These are phyloP conservation scores for Nymphalis io DNA, from an alignment of 1,140 invertebrate genomes.

Conservation along the genomic window DNA sequence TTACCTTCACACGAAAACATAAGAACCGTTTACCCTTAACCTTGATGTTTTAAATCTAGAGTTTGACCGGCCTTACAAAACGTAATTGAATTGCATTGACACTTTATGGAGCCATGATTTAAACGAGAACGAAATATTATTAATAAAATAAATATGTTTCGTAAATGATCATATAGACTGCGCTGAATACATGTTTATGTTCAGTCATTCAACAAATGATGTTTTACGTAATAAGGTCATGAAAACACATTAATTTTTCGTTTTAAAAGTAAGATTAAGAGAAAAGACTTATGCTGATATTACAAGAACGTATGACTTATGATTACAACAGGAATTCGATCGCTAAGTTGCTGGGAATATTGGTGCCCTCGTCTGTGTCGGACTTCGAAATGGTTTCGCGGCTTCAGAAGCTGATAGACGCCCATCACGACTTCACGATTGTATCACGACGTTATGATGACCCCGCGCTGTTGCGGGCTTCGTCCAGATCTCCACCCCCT, in stretches of 20 bases:
- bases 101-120: too few relatives aligned
- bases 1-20: conserved; percentile 29
- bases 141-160: too few relatives aligned
- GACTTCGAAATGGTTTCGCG: conserved; percentile 89
- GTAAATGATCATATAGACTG: too few relatives aligned
- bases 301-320: not conserved
- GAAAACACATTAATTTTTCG: too few relatives aligned
- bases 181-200: too few relatives aligned
- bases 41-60: conserved; percentile 33
- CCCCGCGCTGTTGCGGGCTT: conserved; percentile 81
- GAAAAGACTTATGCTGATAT: too few relatives aligned
- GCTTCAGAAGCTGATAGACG: conserved; percentile 88
- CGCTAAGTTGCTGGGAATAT: conserved; percentile 82
- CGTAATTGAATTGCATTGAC: too few relatives aligned
- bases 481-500: conserved; percentile 78
- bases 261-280: too few relatives aligned
- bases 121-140: too few relatives aligned
- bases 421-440: conserved; percentile 88
- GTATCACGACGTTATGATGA: conserved; percentile 87
- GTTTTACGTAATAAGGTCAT: too few relatives aligned
- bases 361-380: conserved; percentile 85
- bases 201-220: too few relatives aligned
- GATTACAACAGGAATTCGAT: conserved; percentile 68
- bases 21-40: conserved; percentile 20
- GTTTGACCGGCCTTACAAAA: conserved; percentile 24